Evolutionary conservation across 2,888 invertebrate species (phyloP), one percentile per base, ranked within the genome.

Genomic region (Stomorhina lunata): DNA sequence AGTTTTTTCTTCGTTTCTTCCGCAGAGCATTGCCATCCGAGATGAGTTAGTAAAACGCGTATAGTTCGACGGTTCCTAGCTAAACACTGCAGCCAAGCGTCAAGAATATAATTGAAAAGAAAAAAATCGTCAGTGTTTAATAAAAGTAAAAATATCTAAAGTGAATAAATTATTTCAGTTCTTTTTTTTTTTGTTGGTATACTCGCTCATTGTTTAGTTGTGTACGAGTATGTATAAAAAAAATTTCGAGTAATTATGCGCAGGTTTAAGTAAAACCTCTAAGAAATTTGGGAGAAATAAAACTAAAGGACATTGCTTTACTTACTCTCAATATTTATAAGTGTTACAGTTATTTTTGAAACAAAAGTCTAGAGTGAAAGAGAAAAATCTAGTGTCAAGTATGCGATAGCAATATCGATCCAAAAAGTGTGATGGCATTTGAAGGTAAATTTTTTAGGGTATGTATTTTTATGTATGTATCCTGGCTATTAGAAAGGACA

Each of bases 1-100:
- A 53, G 22, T 37, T 69, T 57, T 65, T 78, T n/a, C n/a, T n/a
- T 57, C 17, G 12, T 59, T 69, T 57, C 20, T 53, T 48, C 57
- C 37, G 69, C 32, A 55, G 29, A 77, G 78, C 78, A 78, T 78
- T 82, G 73, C 65, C 79, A 79, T 71, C 79, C 59, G 71, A 43
- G 59, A 66, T 66, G 34, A 71, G 40, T 76, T 75, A 27, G 50
- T 43, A 48, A 43, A 66, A 71, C 32, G 55, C 45, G 71, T 61
- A 48, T 76, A 40, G 53, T 66, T 79, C 66, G 59, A 79, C 71
- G 77, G 81, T 81, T 9, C 61, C 71, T 43, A 34, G 45, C 10
- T 61, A 61, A 82, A 63, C 59, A 66, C 73, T 65, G 32, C 22
- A 17, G 29, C 32, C 29, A 43, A 65, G 43, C 22, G 20, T 40